phyloP scores from a whole-genome alignment of 2,797 vertebrate species.

The Tinamus major region DNA sequence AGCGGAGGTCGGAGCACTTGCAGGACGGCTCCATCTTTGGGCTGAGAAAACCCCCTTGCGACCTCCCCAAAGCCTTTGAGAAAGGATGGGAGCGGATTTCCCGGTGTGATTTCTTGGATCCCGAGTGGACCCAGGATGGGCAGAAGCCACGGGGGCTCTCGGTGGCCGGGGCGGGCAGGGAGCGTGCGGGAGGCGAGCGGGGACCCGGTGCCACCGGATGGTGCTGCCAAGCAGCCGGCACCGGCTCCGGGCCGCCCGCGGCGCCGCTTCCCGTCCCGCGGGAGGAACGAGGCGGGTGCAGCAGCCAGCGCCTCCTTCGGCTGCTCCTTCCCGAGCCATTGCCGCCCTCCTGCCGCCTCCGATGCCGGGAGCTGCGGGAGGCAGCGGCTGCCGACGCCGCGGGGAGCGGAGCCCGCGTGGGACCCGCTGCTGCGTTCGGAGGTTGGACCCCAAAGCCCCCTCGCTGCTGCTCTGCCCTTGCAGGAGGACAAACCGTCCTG shows the following conservation, averaged over 20 bases:
- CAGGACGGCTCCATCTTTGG: neutral
- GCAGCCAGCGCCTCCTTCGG: no score
- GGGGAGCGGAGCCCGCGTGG: fast-evolving
- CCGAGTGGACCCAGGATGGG: neutral
- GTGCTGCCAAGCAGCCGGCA: constrained; percentile 1
- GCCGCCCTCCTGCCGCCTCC: neutral
- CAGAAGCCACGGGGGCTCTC: fast-evolving
- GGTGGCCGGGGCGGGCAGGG: neutral
- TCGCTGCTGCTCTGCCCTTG: no score
- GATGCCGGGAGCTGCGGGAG: neutral
- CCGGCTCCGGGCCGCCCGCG: neutral
- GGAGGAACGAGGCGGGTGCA: no score
- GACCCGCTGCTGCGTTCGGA: neutral
- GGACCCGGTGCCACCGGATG: constrained; percentile 34
- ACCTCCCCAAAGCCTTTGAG: neutral
- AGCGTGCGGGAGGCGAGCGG: neutral
- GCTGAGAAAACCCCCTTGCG: neutral
- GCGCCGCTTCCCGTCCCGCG: neutral
- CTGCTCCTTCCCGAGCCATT: no score
- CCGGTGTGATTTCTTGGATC: neutral
- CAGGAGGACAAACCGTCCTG: no score
- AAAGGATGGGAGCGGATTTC: fast-evolving
- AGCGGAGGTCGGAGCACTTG: neutral
- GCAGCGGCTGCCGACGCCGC: fast-evolving
- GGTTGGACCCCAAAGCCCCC: neutral